These are phyloP conservation scores for Xiphias gladius DNA, from an alignment of 2,113 vertebrate genomes.

Conservation along the genomic window DNA sequence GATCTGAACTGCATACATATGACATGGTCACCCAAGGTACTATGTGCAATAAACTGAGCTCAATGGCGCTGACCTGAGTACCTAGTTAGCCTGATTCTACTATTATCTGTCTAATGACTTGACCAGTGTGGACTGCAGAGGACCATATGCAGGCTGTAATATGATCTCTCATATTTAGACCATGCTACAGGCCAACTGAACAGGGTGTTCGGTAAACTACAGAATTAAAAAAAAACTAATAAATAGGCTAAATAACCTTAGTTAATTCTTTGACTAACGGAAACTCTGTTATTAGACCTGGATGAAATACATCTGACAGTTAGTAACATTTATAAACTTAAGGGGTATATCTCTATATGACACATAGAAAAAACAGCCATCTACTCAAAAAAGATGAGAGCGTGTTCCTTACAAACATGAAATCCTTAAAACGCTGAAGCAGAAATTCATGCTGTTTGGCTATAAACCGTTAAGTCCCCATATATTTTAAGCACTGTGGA, in stretches of 20 bases:
- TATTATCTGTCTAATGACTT: constrained; percentile 2
- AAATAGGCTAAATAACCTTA: background rate
- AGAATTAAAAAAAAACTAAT: background rate
- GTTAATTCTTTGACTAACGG: background rate
- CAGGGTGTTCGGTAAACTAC: background rate
- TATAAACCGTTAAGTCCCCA: background rate
- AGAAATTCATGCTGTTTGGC: no score
- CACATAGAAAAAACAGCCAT: no score
- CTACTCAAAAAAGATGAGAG: no score
- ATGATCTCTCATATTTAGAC: constrained; percentile 25
- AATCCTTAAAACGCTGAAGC: no score
- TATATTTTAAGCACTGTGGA: background rate
- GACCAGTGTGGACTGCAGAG: constrained; percentile 5
- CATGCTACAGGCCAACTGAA: constrained; percentile 1
- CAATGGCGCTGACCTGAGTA: constrained; percentile 18
- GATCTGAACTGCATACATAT: constrained; percentile 23
- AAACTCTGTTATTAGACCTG: background rate
- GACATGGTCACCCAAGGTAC: background rate
- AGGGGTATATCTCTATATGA: no score
- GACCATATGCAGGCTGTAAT: constrained; percentile 14
- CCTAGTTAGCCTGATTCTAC: constrained; percentile 26
- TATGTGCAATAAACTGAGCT: constrained; percentile 19
- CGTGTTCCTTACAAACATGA: no score
- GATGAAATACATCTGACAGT: background rate
- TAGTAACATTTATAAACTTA: no score